Evolutionary conservation across 2,113 vertebrate species (phyloP), one percentile per base, ranked within the genome.

Genomic region (Nestor notabilis): DNA sequence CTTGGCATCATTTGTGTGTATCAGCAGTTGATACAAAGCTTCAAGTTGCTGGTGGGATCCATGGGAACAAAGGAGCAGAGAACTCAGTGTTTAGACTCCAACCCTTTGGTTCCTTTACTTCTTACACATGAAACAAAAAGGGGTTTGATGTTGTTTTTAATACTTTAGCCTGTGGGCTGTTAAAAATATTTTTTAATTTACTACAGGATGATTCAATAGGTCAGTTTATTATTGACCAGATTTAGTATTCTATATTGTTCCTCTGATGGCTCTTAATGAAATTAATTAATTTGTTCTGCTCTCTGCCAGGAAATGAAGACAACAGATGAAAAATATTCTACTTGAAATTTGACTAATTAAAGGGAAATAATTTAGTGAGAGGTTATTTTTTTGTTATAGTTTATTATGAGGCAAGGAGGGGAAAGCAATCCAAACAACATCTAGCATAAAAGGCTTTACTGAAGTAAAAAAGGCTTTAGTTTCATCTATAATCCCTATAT

Each of bases 201-300:
- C 65, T 87, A 69, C 35, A 82, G 81, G 47, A 56, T 90, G 46
- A 95, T 83, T 95, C 91, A 93, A 83, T 93, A 90, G 68, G 55
- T 75, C 71, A 83, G 63, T 88, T 65, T 90, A 72, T 84, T 93
- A 91, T 86, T 89, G 81, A 86, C 49, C 60, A 89, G 66, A 89
- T 93, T 94, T 89, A 72, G 25, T 46, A 61, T 93, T 96, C 77
- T 86, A 75, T 90, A 71, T 78, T 65, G 17, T 88, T 68, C 16
- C 28, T 92, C 80, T 93, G 94, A 90, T 90, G 29, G n/a, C 18
- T 79, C n/a, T 79, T 94, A 92, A 95, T 95, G 21, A 41, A 96
- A 89, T 97, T 94, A 96, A 94, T 90, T 83, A 87, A 65, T 92
- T 90, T 94, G 78, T 89, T 89, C 87, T 95, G 60, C 20, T 95